Base-by-base conservation (phyloP, 2,113 vertebrate species). In the Cebus imitator region DNA sequence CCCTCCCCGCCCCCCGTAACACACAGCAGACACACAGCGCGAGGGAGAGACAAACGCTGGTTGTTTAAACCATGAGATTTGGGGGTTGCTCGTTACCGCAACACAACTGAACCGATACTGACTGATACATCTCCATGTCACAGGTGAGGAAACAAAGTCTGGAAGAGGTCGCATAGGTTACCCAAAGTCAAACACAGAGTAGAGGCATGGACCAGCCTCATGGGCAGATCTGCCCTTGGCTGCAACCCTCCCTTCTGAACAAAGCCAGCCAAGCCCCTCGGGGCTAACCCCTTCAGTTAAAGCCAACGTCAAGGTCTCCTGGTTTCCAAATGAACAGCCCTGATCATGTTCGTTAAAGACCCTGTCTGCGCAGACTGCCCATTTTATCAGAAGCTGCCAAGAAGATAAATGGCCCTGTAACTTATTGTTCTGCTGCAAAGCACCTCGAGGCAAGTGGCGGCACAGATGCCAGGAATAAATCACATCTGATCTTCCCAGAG, bases 261-360 rank as follows among this genome's bases (percentile, higher is more conserved):
- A 58, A 25, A 79, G 27, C 25, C 81, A 1, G 55, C 81, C 78
- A 27, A 82, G 61, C 66, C 68, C 93, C 70, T 84, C 16, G 5
- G 35, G n/a, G 66, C 50, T 72, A 17, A 68, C 96, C 90, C 94
- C 70, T 84, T 70, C 90, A 30, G 81, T 92, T 40, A 94, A 52
- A 96, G 96, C 91, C 96, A 35, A 52, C 86, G 73, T 93, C 91
- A 87, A 96, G 96, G 96, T 90, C 92, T 94, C 58, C 73, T 14
- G 90, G 72, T 66, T 93, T 64, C 96, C 89, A 86, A 87, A 70
- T 40, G 93, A 70, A 64, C 89, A 52, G 94, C 92, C 93, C 80
- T 52, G 80, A 70, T 48, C 70, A 1, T 16, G 50, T 40, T 35
- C 32, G 14, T 57, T 27, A 61, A 32, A 68, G 95, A 92, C 70